Percentiles rank a stretch among this genome's conserved stretches.
Evolutionary conservation across 1,140 invertebrate genomes (phyloP).

Genomic region (Rhopalosiphum maidis): DNA sequence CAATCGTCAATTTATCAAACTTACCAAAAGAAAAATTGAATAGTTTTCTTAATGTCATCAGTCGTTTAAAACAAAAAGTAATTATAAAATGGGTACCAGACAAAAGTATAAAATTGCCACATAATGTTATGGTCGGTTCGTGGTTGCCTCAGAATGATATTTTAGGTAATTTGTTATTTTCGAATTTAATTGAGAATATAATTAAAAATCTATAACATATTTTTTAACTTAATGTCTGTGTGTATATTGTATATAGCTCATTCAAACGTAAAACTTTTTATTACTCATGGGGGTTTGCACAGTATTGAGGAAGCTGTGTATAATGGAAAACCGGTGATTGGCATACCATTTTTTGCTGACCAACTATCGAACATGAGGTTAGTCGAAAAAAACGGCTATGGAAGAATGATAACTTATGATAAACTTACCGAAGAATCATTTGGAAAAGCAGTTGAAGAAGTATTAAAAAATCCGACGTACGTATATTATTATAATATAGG

Average conservation of each 20-base stretch:
- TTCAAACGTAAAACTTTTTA: constrained; percentile 64
- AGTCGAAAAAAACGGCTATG: constrained; percentile 63
- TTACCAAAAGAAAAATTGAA: constrained; percentile 32
- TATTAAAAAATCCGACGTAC: constrained; percentile 63
- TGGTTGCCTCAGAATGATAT: constrained; percentile 59
- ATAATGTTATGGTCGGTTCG: constrained; percentile 44
- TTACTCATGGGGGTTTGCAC: constrained; percentile 68
- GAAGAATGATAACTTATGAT: constrained; percentile 62
- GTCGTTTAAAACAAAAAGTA: constrained; percentile 65
- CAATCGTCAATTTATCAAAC: constrained; percentile 59
- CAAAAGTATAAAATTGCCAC: constrained; percentile 43
- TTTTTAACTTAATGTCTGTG: background rate
- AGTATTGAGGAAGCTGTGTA: constrained; percentile 65
- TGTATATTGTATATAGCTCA: constrained; percentile 59
- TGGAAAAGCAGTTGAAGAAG: constrained; percentile 60
- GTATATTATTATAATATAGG: constrained; percentile 54
- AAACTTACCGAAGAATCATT: constrained; percentile 62
- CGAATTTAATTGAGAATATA: background rate
- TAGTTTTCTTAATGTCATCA: constrained; percentile 61
- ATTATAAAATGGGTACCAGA: constrained; percentile 69
- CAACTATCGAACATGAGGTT: constrained; percentile 66
- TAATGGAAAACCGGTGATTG: constrained; percentile 65
- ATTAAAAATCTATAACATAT: background rate
- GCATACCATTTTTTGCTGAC: constrained; percentile 71
- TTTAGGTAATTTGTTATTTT: constrained; percentile 44